A percentile compares a stretch with the other conserved stretches of the same genome.
phyloP scores from a whole-genome alignment of 1,140 invertebrate species.

The Lycorma delicatula region DNA sequence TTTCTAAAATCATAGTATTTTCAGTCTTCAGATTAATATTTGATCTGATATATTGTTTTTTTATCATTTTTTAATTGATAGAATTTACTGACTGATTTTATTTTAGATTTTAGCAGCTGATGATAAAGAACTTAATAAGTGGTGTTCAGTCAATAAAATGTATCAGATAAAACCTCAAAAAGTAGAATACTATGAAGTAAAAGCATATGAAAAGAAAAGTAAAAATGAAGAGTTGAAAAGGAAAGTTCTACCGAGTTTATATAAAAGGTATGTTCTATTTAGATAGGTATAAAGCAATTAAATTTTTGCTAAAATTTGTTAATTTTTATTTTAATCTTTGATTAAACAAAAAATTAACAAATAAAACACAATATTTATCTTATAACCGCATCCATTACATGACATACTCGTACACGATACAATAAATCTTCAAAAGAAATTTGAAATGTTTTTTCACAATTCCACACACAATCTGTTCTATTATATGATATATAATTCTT shows the following conservation, averaged over 20 bases:
- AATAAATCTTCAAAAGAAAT: not conserved
- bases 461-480: not conserved
- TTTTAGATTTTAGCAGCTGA: slow-evolving; percentile 78
- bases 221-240: slow-evolving; percentile 63
- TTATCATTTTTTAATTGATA: slow-evolving; percentile 1
- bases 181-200: slow-evolving; percentile 71
- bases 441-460: not conserved
- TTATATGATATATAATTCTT: not conserved
- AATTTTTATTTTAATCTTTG: not conserved
- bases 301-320: no score
- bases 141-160: slow-evolving; percentile 89
- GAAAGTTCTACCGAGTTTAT: slow-evolving; percentile 80
- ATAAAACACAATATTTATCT: no score
- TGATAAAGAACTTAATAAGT: slow-evolving; percentile 88
- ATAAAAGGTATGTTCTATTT: slow-evolving; percentile 33
- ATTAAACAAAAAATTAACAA: not conserved
- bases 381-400: no score
- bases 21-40: not conserved
- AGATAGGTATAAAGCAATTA: not conserved
- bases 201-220: slow-evolving; percentile 64
- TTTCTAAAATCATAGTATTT: not conserved
- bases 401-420: no score
- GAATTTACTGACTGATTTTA: slow-evolving; percentile 16
- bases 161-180: slow-evolving; percentile 66
- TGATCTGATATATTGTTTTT: not conserved